Percentiles rank a stretch among this genome's conserved stretches.
Conservation (phyloP, 2,113 vertebrate genomes). For the Oryzias woworae region DNA sequence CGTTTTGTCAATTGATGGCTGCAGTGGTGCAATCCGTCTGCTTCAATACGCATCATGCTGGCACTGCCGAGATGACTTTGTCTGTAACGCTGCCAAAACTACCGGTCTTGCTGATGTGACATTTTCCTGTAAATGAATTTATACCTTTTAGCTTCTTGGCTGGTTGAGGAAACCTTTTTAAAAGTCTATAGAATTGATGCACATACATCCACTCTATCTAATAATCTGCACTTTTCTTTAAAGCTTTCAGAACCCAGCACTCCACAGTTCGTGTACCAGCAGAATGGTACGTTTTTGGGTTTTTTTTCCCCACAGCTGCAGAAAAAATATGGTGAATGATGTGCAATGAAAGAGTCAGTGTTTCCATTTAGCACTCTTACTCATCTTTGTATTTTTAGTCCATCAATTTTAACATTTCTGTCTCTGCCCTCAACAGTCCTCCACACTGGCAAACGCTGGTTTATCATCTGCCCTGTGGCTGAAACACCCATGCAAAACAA, state of each 20-base stretch:
- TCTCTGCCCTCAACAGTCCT: constrained; percentile 79
- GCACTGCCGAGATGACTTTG: constrained; percentile 45
- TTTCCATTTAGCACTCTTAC: not conserved
- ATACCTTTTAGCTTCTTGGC: constrained; percentile 23
- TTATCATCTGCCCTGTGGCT: constrained; percentile 96
- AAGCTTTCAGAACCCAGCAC: constrained; percentile 72
- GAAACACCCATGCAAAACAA: constrained; percentile 79
- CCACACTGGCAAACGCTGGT: constrained; percentile 97
- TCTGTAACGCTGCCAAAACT: constrained; percentile 32
- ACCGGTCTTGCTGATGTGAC: constrained; percentile 36
- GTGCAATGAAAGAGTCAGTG: not conserved
- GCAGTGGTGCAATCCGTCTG: constrained; percentile 17
- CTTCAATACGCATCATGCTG: constrained; percentile 26
- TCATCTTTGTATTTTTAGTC: not conserved
- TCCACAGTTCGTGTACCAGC: constrained; percentile 89
- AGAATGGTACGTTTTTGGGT: constrained; percentile 83
- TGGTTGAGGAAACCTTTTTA: constrained; percentile 10
- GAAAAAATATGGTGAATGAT: not conserved
- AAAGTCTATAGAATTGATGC: constrained; percentile 13
- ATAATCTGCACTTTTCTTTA: constrained; percentile 33
- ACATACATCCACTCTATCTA: constrained; percentile 8
- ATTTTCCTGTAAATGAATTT: constrained; percentile 40
- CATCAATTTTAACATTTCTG: constrained; percentile 11
- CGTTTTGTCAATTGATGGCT: constrained; percentile 29
- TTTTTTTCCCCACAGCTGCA: not conserved